Base-by-base conservation (phyloP, 2,888 invertebrate species). In the Proisotoma minuta region DNA sequence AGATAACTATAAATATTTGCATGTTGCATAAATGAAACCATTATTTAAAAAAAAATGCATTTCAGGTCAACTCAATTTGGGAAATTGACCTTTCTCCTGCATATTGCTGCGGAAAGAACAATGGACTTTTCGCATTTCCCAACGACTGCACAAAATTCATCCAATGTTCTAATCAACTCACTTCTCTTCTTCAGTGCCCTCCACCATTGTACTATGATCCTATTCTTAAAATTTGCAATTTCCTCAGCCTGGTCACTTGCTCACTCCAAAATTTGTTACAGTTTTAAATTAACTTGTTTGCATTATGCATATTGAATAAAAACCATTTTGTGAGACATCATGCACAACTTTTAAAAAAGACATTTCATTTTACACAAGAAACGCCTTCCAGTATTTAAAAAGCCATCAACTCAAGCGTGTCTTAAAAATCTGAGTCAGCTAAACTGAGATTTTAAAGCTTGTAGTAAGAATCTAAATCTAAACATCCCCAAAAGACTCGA, bases 181-280 rank as follows among this genome's bases (percentile, higher is more conserved):
- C 43, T 15, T 18, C 18, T n/a, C 15, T 43, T 20, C 43, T 5
- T 20, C 10, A 12, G 5, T 43, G 43, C 18, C 43, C 43, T 4
- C 10, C 43, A 20, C 43, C 18, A 5, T n/a, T 43, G 18, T 12
- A n/a, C 4, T 43, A 18, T n/a, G 43, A 43, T n/a, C 43, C 43
- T 5, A 20, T 43, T 43, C 18, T 43, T 4, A 5, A 20, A 4
- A 43, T 43, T 43, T 43, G 43, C 20, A 43, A 43, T n/a, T 43
- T 43, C 4, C 20, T 43, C 18, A 43, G 4, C 18, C 4, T n/a
- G 10, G 43, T 43, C 18, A 4, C 10, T n/a, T 43, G 43, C 39
- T 34, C 39, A 12, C 39, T 12, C 10, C 39, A 26, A 24, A 23
- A 24, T 43, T 48, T 65, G 65, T 65, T 65, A n/a, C n/a, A n/a